Base-by-base conservation (phyloP, 2,113 vertebrate genomes). In the Gasterosteus aculeatus region DNA sequence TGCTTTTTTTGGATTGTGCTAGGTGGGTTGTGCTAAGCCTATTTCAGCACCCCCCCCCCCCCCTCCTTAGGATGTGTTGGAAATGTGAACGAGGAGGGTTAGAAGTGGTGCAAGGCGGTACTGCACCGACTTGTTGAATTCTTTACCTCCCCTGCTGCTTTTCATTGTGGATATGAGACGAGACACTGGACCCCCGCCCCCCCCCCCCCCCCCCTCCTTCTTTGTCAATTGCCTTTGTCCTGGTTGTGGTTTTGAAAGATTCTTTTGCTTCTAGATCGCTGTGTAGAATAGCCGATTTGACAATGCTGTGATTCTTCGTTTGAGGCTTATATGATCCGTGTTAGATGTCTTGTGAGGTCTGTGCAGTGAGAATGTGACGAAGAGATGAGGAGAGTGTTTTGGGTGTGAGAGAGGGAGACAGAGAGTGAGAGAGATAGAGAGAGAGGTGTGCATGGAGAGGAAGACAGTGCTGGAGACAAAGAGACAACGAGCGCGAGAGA, bases 111-210 rank as follows among this genome's bases (percentile, higher is more conserved):
- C 77, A 88, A 83, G 79, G 75, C 80, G 87, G 85, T 87, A 90
- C 80, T 91, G 90, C 91, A 90, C 88, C 87, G 85, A 92, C 91
- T 87, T 91, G 90, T 91, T 91, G 90, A 86, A 39, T 77, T 59
- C 35, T 72, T 33, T 10, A 69, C 69, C 71, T 76, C 65, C 59
- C 76, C 41, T 86, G 74, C 85, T 83, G 68, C 81, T 84, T 84
- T 58, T 70, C 67, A 81, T 78, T 76, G 81, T 87, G 81, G 71
- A 83, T 64, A 70, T 72, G 49, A 69, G 74, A 76, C 18, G 60
- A 44, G 76, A 79, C 57, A 78, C 75, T 80, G 72, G 69, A 81
- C 47, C 72, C 65, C 49, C 49, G 12, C 26, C 12, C 11, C 33
- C 56, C 4, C 47, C 72, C 65, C 49, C 49, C 12, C 26, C 12